phyloP scores from a whole-genome alignment of 2,888 invertebrate species.

The Drosophila buzzatii region DNA sequence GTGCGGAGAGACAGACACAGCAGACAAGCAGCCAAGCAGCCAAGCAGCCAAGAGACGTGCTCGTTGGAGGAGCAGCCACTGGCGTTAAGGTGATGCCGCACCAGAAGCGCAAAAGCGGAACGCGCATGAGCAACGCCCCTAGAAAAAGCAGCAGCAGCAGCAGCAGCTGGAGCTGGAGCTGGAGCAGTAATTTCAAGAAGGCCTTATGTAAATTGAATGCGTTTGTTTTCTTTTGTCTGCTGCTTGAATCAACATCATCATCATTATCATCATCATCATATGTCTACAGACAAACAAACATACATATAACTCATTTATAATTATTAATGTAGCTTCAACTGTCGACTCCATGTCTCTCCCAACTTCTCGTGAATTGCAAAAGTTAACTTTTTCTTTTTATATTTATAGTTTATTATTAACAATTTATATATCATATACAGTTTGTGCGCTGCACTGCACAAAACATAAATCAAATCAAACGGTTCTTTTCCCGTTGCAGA shows the following conservation, averaged over 20 bases:
- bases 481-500: background rate
- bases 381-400: background rate
- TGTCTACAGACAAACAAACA: background rate
- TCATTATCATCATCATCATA: background rate
- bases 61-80: conserved; percentile 6
- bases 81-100: conserved; percentile 24
- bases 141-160: conserved; percentile 4
- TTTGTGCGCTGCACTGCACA: background rate
- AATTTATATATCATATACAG: background rate
- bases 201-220: conserved; percentile 38
- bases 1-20: conserved; percentile 17
- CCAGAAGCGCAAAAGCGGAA: conserved; percentile 43
- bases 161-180: background rate
- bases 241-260: background rate
- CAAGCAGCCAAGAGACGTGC: background rate
- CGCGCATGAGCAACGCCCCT: conserved; percentile 32
- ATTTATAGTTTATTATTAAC: background rate
- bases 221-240: conserved; percentile 17
- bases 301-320: background rate
- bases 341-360: background rate
- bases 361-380: background rate
- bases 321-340: background rate
- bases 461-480: background rate
- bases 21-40: background rate
- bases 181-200: conserved; percentile 15